A percentile compares a stretch with the other conserved stretches of the same genome.
These are phyloP conservation scores for Trypoxylon attenuatum DNA, from an alignment of 2,888 invertebrate species.

Conservation along the genomic window DNA sequence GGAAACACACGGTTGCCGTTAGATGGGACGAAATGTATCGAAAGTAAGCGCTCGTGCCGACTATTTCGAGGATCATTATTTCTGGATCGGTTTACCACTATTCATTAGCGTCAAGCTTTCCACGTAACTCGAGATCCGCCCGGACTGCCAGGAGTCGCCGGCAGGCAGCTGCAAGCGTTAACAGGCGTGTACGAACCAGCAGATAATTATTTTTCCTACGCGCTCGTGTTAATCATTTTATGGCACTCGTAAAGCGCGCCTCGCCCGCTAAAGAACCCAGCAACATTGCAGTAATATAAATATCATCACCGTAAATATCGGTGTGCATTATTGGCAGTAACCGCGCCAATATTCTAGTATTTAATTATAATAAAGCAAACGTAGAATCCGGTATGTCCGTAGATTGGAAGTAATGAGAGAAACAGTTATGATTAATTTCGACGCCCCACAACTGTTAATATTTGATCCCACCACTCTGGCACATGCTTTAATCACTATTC, in stretches of 20 bases:
- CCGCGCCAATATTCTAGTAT: not conserved
- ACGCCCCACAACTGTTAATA: too few species aligned
- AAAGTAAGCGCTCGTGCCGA: conserved; percentile 28
- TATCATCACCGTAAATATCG: not conserved
- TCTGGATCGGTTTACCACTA: conserved; percentile 58
- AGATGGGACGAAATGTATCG: conserved; percentile 37
- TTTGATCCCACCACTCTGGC: too few species aligned
- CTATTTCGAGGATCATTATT: conserved; percentile 59
- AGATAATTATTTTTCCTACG: conserved; percentile 56
- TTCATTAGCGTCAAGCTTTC: conserved; percentile 57
- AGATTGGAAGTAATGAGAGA: too few species aligned
- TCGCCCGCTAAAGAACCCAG: conserved; percentile 4
- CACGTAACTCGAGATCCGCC: conserved; percentile 53
- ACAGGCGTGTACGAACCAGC: conserved; percentile 37
- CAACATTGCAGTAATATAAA: conserved; percentile 6
- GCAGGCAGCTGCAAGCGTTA: conserved; percentile 42
- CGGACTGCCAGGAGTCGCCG: conserved; percentile 12
- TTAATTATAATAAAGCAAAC: not conserved
- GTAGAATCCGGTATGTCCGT: too few species aligned
- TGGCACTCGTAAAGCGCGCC: conserved; percentile 29
- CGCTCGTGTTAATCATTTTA: conserved; percentile 49
- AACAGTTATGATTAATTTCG: too few species aligned
- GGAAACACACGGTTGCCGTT: conserved; percentile 40
- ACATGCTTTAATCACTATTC: too few species aligned
- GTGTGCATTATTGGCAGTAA: not conserved